Evolutionary conservation across 2,888 invertebrate species (phyloP).

Genomic region (Adela reaumurella): DNA sequence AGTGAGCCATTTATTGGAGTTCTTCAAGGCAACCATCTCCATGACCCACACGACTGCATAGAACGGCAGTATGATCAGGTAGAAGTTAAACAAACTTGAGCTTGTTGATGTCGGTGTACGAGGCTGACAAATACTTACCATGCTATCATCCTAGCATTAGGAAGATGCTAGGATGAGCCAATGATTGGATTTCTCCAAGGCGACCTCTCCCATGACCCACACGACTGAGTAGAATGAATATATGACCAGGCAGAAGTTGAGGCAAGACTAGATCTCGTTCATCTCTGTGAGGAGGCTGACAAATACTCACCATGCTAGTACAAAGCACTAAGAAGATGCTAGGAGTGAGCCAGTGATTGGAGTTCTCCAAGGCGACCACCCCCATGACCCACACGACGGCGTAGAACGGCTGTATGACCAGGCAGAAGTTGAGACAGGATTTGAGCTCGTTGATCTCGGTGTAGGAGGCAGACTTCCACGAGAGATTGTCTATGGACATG

Average conservation of each 20-base stretch:
- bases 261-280: slow-evolving; percentile 55
- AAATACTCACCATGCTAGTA: slow-evolving; percentile 50
- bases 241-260: slow-evolving; percentile 62
- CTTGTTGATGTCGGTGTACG: slow-evolving; percentile 52
- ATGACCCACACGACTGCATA: slow-evolving; percentile 73
- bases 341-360: slow-evolving; percentile 58
- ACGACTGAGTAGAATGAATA: slow-evolving; percentile 68
- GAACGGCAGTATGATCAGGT: slow-evolving; percentile 66
- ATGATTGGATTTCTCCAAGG: slow-evolving; percentile 64
- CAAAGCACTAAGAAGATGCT: slow-evolving; percentile 56
- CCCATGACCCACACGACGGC: slow-evolving; percentile 73
- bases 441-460: slow-evolving; percentile 57
- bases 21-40: slow-evolving; percentile 69
- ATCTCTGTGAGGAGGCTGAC: slow-evolving; percentile 38
- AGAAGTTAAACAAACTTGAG: slow-evolving; percentile 56
- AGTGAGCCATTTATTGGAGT: slow-evolving; percentile 59
- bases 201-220: slow-evolving; percentile 72
- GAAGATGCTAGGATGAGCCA: slow-evolving; percentile 60
- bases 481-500: slow-evolving; percentile 46
- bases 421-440: slow-evolving; percentile 57
- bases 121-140: too few species aligned
- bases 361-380: slow-evolving; percentile 68
- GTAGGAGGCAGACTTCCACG: slow-evolving; percentile 41
- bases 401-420: slow-evolving; percentile 67
- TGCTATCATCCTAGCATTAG: too few species aligned